phyloP scores from a whole-genome alignment of 2,113 vertebrate species.

The Vicugna pacos region DNA sequence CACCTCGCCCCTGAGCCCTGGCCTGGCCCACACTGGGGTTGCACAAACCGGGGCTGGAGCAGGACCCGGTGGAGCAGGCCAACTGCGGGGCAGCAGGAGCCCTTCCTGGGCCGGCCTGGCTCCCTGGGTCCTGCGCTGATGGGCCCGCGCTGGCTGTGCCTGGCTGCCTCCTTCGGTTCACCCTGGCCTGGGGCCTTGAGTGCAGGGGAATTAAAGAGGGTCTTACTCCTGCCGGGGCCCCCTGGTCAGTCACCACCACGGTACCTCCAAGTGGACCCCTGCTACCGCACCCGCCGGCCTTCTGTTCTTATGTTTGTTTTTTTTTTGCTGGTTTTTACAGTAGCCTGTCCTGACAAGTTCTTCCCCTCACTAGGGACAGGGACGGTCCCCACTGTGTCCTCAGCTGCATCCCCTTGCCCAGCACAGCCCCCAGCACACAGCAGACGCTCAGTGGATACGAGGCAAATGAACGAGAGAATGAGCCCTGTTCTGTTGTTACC shows the following conservation, averaged over 20 bases:
- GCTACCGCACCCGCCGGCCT: no score
- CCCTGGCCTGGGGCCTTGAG: accelerated
- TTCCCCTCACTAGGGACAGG: neutral
- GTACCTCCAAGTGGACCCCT: neutral
- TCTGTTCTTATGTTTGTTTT: neutral
- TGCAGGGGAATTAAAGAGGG: neutral
- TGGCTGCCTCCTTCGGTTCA: neutral
- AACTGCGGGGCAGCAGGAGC: accelerated
- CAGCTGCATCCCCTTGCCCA: accelerated
- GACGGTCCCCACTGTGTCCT: neutral
- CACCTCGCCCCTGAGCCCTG: neutral
- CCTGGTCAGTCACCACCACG: neutral
- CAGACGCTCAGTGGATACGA: accelerated
- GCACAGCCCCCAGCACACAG: neutral
- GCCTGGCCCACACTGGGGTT: neutral
- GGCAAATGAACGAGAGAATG: accelerated
- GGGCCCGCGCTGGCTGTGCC: neutral
- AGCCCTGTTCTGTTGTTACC: accelerated
- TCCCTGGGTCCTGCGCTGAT: accelerated
- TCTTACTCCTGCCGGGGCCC: neutral
- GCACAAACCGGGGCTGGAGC: neutral
- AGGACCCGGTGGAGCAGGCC: neutral
- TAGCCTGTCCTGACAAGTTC: neutral
- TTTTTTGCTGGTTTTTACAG: neutral
- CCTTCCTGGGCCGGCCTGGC: neutral